Percentiles rank a stretch among this genome's conserved stretches.
Conservation (phyloP, 1,140 invertebrate species). For the Asobara japonica region DNA sequence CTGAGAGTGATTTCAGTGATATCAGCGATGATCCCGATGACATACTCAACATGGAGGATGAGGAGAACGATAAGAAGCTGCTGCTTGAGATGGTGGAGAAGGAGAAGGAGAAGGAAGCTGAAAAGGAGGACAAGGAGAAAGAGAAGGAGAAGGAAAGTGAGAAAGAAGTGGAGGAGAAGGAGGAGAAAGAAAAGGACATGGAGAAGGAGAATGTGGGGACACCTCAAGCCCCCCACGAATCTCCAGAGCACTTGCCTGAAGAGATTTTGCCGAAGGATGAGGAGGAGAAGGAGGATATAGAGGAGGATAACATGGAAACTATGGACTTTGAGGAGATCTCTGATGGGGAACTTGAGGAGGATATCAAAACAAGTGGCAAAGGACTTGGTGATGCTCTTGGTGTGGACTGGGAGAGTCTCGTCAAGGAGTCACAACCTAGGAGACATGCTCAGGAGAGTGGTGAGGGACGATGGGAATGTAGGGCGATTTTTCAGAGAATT, state of each 20-base stretch:
- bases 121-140: constrained; percentile 58
- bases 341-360: constrained; percentile 87
- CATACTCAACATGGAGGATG: constrained; percentile 82
- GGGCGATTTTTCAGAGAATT: constrained; percentile 75
- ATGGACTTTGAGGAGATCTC: constrained; percentile 91
- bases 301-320: constrained; percentile 77
- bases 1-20: constrained; percentile 82
- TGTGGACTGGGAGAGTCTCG: constrained; percentile 91
- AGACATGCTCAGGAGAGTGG: constrained; percentile 55
- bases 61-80: constrained; percentile 43
- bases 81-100: constrained; percentile 40
- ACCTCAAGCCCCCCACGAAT: no score
- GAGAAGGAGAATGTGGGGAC: constrained; percentile 33
- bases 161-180: no score
- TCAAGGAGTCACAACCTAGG: constrained; percentile 77
- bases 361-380: constrained; percentile 70
- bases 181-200: constrained; percentile 45
- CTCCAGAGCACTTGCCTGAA: no score
- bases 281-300: constrained; percentile 55
- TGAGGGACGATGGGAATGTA: constrained; percentile 78
- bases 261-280: no score
- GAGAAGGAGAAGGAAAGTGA: constrained; percentile 32
- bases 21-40: constrained; percentile 89
- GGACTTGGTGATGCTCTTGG: constrained; percentile 87
- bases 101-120: no score